Evolutionary conservation across 1,140 invertebrate genomes (phyloP), one percentile per base, ranked within the genome.

Genomic region (Dreissena polymorpha): DNA sequence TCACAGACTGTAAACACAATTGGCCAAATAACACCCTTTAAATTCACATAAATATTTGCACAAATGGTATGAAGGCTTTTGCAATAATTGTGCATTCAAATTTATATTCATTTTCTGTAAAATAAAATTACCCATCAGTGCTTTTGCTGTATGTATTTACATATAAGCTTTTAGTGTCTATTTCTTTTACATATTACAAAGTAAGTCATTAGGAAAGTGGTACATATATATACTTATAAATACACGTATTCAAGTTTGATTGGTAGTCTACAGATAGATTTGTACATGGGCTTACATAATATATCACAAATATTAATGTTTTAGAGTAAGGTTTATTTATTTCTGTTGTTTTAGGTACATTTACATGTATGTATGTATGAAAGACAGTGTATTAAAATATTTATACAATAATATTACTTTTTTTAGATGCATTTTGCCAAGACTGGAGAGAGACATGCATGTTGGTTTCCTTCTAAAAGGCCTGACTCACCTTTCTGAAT

Each of bases 381-480:
- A 18, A 64, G 10, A 51, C 23, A n/a, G 27, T n/a, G 18, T 18
- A 2, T 55, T 60, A 25, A 12, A 16, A n/a, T 60, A 13, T 50
- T 13, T 67, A 16, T 69, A 50, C 18, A 8, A 25, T 53, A 51
- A 55, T 16, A 49, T 81, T 71, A 21, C 79, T n/a, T 27, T 64
- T 81, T 80, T 0, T 63, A 80, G 85, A 57, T 79, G 68, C 70
- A 77, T 76, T 57, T 65, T 86, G n/a, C 90, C 89, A 70, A 75
- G 86, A 29, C 69, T 92, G 25, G 86, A 90, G 14, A 87, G 90
- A 70, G 84, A 89, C 5, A 70, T 73, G 8, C 91, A 92, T 78
- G 49, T 78, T 39, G 78, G 83, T 51, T 96, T 96, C 91, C 93
- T 98, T 73, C 95, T 95, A 88, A 94, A 94, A 88, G 96, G 95